phyloP scores from a whole-genome alignment of 2,888 invertebrate species.

The Athalia cordata region DNA sequence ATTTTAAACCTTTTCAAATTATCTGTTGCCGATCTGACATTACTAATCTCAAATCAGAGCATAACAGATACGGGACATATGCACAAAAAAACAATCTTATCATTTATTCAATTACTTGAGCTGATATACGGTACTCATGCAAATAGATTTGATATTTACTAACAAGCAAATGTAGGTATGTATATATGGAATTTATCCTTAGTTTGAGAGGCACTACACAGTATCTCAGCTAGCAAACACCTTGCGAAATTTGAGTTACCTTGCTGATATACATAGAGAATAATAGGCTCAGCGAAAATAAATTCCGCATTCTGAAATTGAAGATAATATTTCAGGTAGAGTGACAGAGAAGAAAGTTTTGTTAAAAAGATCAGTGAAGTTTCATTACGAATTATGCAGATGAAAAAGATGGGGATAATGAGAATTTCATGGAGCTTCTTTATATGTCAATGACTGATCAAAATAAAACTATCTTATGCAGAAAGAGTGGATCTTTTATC shows the following conservation, averaged over 20 bases:
- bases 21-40: too few relatives aligned
- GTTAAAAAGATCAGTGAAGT: conserved; percentile 28
- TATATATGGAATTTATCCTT: too few relatives aligned
- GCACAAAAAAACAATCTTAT: too few relatives aligned
- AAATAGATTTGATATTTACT: too few relatives aligned
- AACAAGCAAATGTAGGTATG: too few relatives aligned
- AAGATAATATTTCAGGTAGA: conserved; percentile 23
- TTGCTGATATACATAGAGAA: background rate
- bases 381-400: conserved; percentile 12
- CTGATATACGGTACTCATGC: too few relatives aligned
- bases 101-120: too few relatives aligned
- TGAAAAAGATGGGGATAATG: background rate
- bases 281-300: background rate
- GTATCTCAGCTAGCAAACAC: too few relatives aligned
- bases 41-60: too few relatives aligned
- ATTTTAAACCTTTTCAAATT: too few relatives aligned
- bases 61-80: too few relatives aligned
- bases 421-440: conserved; percentile 7
- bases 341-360: conserved; percentile 30
- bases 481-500: conserved; percentile 5
- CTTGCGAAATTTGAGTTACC: background rate
- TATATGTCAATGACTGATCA: conserved; percentile 5
- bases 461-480: background rate
- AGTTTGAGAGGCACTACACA: too few relatives aligned
- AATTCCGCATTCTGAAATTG: conserved; percentile 6